Evolutionary conservation across 2,113 vertebrate species (phyloP), one percentile per base, ranked within the genome.

Genomic region (Elephantulus edwardii): DNA sequence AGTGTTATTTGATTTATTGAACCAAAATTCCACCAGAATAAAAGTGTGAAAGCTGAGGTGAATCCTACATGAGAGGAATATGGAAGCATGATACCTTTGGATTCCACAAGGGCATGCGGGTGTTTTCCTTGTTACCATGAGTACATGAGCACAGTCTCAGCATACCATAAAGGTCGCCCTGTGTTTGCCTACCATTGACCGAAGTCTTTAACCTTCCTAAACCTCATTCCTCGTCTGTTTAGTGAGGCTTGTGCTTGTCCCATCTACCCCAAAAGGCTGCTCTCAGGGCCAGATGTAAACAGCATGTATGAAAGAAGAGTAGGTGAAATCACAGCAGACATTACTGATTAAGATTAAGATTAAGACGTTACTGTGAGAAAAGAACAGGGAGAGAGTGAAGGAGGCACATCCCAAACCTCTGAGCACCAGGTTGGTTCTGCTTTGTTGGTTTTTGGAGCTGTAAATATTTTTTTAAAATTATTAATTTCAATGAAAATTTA

Each of bases 141-240:
- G 26, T 22, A 3, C 28, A 8, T 50, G 48, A 50, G 16, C 16
- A 8, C 38, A 17, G 72, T 71, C 24, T 90, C 66, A 79, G 30
- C 50, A 17, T 20, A 20, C 52, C 38, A 58, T 11, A 50, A 24
- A 74, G 60, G 54, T n/a, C 24, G 30, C 35, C n/a, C 77, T 93
- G n/a, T 81, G 33, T 90, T 77, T 72, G 22, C 82, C 48, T 89
- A 79, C 82, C 62, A 38, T 46, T 83, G 44, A 90, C 13, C 46
- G 56, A 17, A 74, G 71, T 66, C 71, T 94, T 74, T 71, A 71
- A 80, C 80, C 3, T 83, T 82, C 35, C 44, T 79, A 70, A 89
- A 52, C 42, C 62, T 89, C 11, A 30, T 81, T 92, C 56, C 26
- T 74, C 52, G 19, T 60, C 79, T 91, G 56, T 91, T 83, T 83